Evolutionary conservation across 1,140 invertebrate species (phyloP).

Genomic region (Chrysopa pallens): DNA sequence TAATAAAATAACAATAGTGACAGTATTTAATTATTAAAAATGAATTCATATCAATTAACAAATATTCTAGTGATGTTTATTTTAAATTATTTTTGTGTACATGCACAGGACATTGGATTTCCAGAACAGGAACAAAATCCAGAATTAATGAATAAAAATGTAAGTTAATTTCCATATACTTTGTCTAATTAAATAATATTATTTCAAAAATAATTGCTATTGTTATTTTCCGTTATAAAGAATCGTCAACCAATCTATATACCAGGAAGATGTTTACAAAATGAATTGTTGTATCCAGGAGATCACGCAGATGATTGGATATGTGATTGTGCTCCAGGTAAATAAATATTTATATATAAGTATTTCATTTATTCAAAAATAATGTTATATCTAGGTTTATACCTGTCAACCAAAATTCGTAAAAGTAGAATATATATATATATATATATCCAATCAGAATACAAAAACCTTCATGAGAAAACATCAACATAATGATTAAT

Average conservation of each 20-base stretch:
- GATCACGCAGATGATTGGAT: conserved; percentile 37
- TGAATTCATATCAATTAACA: too few species aligned
- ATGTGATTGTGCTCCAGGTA: conserved; percentile 45
- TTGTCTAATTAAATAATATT: background rate
- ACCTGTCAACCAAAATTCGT: too few species aligned
- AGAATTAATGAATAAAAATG: background rate
- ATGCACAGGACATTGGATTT: background rate
- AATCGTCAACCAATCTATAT: conserved; percentile 31
- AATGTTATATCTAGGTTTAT: background rate
- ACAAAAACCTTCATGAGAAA: too few species aligned
- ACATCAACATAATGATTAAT: too few species aligned
- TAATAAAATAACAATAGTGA: too few species aligned
- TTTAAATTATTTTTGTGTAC: background rate
- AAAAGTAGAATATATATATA: background rate
- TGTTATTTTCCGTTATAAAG: conserved; percentile 16
- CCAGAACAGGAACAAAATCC: background rate
- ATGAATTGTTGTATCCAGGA: conserved; percentile 42
- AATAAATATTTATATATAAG: conserved; percentile 2
- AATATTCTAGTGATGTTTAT: too few species aligned
- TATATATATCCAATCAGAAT: background rate
- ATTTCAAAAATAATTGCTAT: background rate
- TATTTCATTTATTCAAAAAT: background rate
- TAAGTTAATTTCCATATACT: too few species aligned
- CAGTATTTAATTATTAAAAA: too few species aligned
- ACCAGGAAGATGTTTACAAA: conserved; percentile 32